Conservation (phyloP, 2,797 vertebrate genomes). For the Xiphorhynchus erythropygius region DNA sequence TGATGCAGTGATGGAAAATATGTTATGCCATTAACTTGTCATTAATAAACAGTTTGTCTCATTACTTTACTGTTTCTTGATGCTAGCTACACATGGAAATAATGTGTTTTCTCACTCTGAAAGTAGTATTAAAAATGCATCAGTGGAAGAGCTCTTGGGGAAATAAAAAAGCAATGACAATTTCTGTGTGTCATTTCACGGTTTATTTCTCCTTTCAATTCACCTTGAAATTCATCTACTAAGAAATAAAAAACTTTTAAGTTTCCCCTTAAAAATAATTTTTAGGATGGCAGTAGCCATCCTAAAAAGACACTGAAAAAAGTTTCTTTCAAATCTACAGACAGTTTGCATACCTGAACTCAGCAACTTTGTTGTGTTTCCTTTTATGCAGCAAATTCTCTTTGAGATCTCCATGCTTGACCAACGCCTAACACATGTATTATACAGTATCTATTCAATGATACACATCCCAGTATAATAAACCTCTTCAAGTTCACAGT, state of each 20-base stretch:
- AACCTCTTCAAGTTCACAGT: accelerated
- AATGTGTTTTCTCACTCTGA: neutral
- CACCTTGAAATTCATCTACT: neutral
- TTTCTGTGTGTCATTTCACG: neutral
- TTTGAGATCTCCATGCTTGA: neutral
- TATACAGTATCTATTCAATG: neutral
- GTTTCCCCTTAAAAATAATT: neutral
- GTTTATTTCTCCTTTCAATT: neutral
- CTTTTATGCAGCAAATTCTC: neutral
- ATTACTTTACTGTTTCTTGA: neutral
- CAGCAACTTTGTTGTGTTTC: neutral
- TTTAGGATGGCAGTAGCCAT: neutral
- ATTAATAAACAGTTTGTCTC: neutral
- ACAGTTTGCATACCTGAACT: neutral
- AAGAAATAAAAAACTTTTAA: neutral
- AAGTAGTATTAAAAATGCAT: neutral
- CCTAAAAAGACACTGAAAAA: neutral
- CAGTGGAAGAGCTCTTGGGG: neutral
- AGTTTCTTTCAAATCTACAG: neutral
- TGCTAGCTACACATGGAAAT: neutral
- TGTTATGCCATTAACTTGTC: neutral
- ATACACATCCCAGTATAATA: neutral
- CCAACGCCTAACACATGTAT: neutral
- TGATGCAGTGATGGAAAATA: neutral
- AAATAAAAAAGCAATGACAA: neutral